Evolutionary conservation across 1,140 invertebrate species (phyloP).

Genomic region (Listronotus bonariensis): DNA sequence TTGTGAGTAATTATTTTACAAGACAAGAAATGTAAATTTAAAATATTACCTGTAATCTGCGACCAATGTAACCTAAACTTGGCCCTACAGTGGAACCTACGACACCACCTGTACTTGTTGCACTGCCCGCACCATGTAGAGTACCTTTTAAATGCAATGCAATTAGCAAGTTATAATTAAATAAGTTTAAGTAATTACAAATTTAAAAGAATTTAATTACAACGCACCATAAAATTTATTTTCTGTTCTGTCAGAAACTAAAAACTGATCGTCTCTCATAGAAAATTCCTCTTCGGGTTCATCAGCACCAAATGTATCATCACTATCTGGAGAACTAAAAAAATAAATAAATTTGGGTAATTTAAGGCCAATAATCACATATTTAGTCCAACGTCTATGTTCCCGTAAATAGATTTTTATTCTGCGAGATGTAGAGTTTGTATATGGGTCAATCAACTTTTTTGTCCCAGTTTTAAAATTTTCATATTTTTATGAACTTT

Average conservation of each 20-base stretch:
- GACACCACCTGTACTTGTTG: slow-evolving; percentile 56
- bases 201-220: neutral
- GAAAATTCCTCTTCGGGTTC: slow-evolving; percentile 75
- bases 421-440: too few species aligned
- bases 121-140: slow-evolving; percentile 58
- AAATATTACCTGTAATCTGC: slow-evolving; percentile 56
- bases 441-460: too few species aligned
- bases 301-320: slow-evolving; percentile 79
- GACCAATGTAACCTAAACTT: slow-evolving; percentile 63
- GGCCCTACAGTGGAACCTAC: slow-evolving; percentile 58
- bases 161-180: neutral
- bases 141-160: slow-evolving; percentile 40
- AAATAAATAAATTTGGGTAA: too few species aligned
- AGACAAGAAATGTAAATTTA: neutral
- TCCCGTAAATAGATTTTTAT: too few species aligned
- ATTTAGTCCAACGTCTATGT: too few species aligned
- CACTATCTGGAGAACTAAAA: slow-evolving; percentile 78
- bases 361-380: too few species aligned
- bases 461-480: too few species aligned
- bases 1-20: too few species aligned
- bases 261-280: slow-evolving; percentile 79
- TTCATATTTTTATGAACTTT: too few species aligned
- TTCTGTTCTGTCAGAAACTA: slow-evolving; percentile 82
- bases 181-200: slow-evolving; percentile 2
- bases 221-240: slow-evolving; percentile 81